Conservation (phyloP, 2,888 invertebrate genomes). For the Ptychoptera contaminata region DNA sequence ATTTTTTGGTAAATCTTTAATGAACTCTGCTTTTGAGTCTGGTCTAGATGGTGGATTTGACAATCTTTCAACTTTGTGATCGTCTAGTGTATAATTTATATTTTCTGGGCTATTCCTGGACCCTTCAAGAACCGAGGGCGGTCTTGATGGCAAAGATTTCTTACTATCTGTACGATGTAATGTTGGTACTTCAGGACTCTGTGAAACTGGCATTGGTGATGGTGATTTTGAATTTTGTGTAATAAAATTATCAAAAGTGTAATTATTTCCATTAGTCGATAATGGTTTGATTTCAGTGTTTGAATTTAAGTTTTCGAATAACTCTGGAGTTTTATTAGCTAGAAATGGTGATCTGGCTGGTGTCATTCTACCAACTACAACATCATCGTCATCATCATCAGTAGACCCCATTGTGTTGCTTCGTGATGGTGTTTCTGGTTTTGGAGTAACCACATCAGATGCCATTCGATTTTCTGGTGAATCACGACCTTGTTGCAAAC, state of each 20-base stretch:
- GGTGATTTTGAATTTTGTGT: not conserved
- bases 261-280: not conserved
- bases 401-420: slow-evolving; percentile 1
- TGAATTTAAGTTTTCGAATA: not conserved
- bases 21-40: not conserved
- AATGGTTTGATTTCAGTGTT: too few species aligned
- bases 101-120: too few species aligned
- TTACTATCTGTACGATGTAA: slow-evolving; percentile 7
- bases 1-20: not conserved
- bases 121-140: slow-evolving; percentile 9
- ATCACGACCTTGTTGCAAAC: slow-evolving; percentile 3
- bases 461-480: slow-evolving; percentile 4
- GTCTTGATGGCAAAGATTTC: slow-evolving; percentile 10
- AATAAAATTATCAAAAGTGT: not conserved
- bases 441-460: slow-evolving; percentile 1
- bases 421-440: not conserved
- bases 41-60: not conserved
- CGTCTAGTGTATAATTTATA: too few species aligned
- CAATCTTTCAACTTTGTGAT: not conserved
- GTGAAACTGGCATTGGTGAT: not conserved
- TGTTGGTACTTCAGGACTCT: not conserved
- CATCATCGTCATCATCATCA: slow-evolving; percentile 29
- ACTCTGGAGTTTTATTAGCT: not conserved
- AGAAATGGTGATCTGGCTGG: slow-evolving; percentile 16
- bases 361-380: slow-evolving; percentile 26